Percentiles rank a stretch among this genome's conserved stretches.
phyloP scores from a whole-genome alignment of 1,140 invertebrate genomes.

The Euglossa dilemma region DNA sequence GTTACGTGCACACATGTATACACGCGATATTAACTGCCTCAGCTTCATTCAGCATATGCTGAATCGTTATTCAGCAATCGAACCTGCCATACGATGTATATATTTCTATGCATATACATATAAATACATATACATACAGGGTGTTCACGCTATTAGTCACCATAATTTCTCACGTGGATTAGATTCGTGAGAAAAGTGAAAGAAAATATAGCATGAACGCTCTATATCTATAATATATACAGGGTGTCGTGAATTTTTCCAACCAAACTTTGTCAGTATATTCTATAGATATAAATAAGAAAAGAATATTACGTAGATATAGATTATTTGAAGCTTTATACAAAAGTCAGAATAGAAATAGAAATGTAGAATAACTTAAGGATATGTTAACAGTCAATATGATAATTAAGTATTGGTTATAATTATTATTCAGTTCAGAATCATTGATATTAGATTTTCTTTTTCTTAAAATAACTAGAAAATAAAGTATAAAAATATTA shows the following conservation, averaged over 20 bases:
- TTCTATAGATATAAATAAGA: neutral
- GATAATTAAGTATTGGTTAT: too few species aligned
- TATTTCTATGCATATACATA: conserved; percentile 27
- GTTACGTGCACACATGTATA: neutral
- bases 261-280: neutral
- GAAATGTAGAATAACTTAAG: neutral
- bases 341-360: neutral
- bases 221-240: neutral
- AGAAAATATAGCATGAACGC: too few species aligned
- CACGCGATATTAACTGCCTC: conserved; percentile 16
- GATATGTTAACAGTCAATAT: neutral
- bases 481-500: too few species aligned
- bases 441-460: too few species aligned
- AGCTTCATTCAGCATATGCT: conserved; percentile 32
- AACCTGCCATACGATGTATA: conserved; percentile 61
- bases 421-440: too few species aligned
- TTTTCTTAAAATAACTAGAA: too few species aligned
- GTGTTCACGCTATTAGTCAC: too few species aligned
- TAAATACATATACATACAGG: conserved; percentile 3
- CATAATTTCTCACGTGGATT: too few species aligned
- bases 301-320: neutral
- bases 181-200: too few species aligned
- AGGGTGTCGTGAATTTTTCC: neutral
- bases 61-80: conserved; percentile 45
- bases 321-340: neutral